phyloP scores from a whole-genome alignment of 2,113 vertebrate genomes.

The Ceratotherium simum region DNA sequence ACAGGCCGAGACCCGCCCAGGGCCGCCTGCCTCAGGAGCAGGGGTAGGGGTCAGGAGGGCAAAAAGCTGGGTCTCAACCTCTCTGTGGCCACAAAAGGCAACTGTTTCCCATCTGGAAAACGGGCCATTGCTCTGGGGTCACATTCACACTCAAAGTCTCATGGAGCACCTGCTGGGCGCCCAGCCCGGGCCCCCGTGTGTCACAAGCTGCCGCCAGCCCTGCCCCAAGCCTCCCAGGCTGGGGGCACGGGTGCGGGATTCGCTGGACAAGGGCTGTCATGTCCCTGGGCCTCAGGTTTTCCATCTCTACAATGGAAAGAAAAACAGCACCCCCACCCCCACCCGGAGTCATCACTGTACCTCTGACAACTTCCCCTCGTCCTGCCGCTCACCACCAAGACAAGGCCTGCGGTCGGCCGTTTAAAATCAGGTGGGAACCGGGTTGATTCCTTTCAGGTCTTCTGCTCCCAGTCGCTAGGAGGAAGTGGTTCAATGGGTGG shows the following conservation, averaged over 20 bases:
- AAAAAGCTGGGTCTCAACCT: not conserved
- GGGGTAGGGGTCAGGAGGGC: not conserved
- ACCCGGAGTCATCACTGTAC: not conserved
- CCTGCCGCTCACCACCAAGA: not conserved
- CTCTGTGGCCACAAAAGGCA: not conserved
- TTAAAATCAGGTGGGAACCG: not conserved
- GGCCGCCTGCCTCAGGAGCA: not conserved
- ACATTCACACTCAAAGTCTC: no score
- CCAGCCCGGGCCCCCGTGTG: not conserved
- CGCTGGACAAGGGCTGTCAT: not conserved
- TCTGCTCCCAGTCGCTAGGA: not conserved
- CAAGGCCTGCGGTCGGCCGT: not conserved
- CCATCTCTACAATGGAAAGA: not conserved
- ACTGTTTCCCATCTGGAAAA: not conserved
- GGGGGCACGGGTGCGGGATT: accelerated
- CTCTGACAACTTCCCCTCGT: not conserved
- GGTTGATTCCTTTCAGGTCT: not conserved
- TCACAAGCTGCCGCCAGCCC: not conserved
- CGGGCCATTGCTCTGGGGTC: not conserved
- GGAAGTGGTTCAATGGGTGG: not conserved
- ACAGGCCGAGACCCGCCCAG: not conserved
- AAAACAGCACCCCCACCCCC: not conserved
- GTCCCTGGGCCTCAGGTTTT: not conserved
- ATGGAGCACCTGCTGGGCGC: not conserved
- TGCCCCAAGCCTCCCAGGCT: not conserved